A percentile compares a stretch with the other conserved stretches of the same genome.
These are phyloP conservation scores for Cyclargus thomasi DNA, from an alignment of 1,140 invertebrate genomes.

Conservation along the genomic window DNA sequence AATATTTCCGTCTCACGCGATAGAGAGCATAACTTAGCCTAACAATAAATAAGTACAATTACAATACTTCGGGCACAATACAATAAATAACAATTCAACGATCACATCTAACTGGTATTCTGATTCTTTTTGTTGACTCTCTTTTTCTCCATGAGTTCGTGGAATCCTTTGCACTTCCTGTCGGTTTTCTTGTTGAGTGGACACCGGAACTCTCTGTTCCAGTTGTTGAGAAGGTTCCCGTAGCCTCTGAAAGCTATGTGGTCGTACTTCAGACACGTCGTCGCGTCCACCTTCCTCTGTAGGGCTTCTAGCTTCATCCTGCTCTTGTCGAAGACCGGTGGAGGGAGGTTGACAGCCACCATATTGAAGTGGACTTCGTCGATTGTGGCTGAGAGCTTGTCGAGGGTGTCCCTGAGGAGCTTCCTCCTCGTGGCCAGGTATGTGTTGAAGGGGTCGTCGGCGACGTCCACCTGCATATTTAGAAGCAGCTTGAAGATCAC, in stretches of 20 bases:
- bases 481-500: conserved; percentile 50
- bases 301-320: conserved; percentile 42
- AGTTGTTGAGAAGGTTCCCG: conserved; percentile 58
- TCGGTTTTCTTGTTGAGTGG: conserved; percentile 47
- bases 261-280: conserved; percentile 54
- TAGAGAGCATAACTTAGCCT: conserved; percentile 52
- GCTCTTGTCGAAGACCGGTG: conserved; percentile 38
- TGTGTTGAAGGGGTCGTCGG: conserved; percentile 46
- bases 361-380: conserved; percentile 55
- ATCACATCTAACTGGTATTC: conserved; percentile 30
- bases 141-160: conserved; percentile 46
- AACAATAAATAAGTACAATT: conserved; percentile 62
- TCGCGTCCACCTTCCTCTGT: conserved; percentile 47
- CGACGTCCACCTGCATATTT: conserved; percentile 44
- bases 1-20: conserved; percentile 42
- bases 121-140: conserved; percentile 37
- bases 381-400: conserved; percentile 46
- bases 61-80: conserved; percentile 39
- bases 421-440: conserved; percentile 48
- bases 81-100: conserved; percentile 33
- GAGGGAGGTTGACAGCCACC: conserved; percentile 40
- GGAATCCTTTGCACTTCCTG: conserved; percentile 39
- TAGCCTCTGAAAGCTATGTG: conserved; percentile 59
- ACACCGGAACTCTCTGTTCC: conserved; percentile 57
- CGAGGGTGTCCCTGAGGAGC: conserved; percentile 40